phyloP scores from a whole-genome alignment of 1,140 invertebrate genomes.

The Chironomus tepperi region DNA sequence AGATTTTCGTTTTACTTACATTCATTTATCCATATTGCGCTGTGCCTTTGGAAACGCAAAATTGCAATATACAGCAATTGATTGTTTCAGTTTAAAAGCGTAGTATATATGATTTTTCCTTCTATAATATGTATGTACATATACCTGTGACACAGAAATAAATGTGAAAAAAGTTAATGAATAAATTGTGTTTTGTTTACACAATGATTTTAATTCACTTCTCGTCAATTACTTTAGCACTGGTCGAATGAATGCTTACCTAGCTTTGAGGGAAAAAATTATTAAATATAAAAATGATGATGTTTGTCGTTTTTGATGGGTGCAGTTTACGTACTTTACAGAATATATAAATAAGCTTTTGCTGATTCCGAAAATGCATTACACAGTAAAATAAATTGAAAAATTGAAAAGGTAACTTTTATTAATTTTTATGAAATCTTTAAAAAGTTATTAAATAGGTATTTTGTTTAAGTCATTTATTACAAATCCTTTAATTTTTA shows the following conservation, averaged over 20 bases:
- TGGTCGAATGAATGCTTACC: not conserved
- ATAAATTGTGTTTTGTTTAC: constrained; percentile 22
- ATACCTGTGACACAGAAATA: constrained; percentile 19
- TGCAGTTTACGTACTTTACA: not conserved
- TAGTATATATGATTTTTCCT: not conserved
- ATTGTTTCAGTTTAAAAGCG: not conserved
- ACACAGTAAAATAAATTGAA: no score
- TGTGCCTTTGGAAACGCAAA: not conserved
- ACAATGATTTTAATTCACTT: constrained; percentile 16
- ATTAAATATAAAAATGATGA: not conserved
- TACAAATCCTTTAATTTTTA: not conserved
- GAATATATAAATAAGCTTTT: not conserved
- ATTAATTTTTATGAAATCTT: not conserved
- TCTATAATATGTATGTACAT: no score
- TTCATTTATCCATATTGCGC: not conserved
- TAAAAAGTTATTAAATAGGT: not conserved
- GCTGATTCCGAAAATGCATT: not conserved
- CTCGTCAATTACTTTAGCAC: constrained; percentile 5
- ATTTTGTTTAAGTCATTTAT: not conserved
- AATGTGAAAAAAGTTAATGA: not conserved
- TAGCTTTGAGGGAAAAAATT: not conserved
- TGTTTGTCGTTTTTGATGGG: not conserved
- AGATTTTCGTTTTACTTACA: not conserved
- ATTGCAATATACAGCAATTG: not conserved
- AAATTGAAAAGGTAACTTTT: no score